Conservation (phyloP, 2,797 vertebrate genomes). For the Anguilla obscura region DNA sequence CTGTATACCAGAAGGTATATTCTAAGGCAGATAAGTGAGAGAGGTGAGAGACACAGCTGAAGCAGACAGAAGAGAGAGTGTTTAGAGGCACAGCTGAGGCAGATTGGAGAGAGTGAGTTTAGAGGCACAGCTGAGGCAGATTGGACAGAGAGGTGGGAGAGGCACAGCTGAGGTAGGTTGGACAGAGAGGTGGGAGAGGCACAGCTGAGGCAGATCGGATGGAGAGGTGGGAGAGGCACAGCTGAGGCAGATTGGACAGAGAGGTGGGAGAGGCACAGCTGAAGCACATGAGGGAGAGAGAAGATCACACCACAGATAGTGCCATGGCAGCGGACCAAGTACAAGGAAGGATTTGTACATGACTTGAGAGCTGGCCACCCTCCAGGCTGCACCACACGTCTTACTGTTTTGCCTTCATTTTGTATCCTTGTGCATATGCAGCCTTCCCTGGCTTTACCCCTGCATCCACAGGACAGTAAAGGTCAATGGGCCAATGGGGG, state of each 20-base stretch:
- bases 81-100: too few relatives aligned
- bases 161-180: background rate
- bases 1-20: background rate
- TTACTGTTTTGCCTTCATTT: background rate
- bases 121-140: background rate
- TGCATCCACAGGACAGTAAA: background rate
- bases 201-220: too few relatives aligned
- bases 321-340: background rate
- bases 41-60: too few relatives aligned
- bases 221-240: too few relatives aligned
- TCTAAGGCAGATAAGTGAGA: background rate
- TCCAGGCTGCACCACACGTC: background rate
- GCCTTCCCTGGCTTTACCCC: background rate
- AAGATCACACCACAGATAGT: background rate
- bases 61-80: too few relatives aligned
- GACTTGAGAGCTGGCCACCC: background rate
- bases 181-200: background rate
- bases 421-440: background rate
- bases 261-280: background rate
- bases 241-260: background rate
- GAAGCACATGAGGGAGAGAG: background rate
- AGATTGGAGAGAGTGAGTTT: too few relatives aligned
- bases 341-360: background rate
- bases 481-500: background rate
- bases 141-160: background rate